A percentile compares a stretch with the other conserved stretches of the same genome.
Conservation (phyloP, 2,797 vertebrate species). For the Aotus griseimembra region DNA sequence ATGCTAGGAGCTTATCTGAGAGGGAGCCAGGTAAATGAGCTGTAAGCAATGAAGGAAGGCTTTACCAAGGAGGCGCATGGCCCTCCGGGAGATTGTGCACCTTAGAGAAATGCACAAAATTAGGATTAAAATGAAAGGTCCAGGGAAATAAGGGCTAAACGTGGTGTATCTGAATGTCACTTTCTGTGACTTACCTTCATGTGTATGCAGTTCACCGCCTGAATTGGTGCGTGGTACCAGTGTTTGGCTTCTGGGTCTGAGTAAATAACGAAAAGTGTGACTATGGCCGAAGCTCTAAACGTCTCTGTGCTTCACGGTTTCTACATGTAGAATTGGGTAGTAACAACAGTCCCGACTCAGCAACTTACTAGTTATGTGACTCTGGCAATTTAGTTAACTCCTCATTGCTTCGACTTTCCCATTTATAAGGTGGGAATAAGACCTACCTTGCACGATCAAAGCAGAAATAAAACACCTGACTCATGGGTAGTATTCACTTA, state of each 20-base stretch:
- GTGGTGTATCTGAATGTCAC: background rate
- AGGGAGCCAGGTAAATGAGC: background rate
- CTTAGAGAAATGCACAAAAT: background rate
- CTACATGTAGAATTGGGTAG: background rate
- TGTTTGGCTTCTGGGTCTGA: background rate
- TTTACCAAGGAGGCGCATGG: accelerated
- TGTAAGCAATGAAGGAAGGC: background rate
- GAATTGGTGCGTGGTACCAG: background rate
- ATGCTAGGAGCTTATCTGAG: accelerated
- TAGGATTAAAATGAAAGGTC: background rate
- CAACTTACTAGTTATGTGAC: background rate
- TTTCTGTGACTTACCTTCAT: background rate
- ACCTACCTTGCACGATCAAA: background rate
- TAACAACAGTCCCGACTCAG: background rate
- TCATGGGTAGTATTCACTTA: background rate
- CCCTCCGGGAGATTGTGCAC: background rate
- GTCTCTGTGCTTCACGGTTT: background rate
- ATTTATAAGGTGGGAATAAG: background rate
- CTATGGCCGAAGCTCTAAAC: background rate
- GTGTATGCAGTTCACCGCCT: background rate
- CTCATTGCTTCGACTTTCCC: background rate
- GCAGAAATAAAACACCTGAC: background rate
- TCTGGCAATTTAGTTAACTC: background rate
- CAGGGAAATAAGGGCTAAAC: background rate
- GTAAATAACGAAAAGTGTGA: background rate